Evolutionary conservation across 2,888 invertebrate genomes (phyloP), one percentile per base, ranked within the genome.

Genomic region (Pinctada fucata): DNA sequence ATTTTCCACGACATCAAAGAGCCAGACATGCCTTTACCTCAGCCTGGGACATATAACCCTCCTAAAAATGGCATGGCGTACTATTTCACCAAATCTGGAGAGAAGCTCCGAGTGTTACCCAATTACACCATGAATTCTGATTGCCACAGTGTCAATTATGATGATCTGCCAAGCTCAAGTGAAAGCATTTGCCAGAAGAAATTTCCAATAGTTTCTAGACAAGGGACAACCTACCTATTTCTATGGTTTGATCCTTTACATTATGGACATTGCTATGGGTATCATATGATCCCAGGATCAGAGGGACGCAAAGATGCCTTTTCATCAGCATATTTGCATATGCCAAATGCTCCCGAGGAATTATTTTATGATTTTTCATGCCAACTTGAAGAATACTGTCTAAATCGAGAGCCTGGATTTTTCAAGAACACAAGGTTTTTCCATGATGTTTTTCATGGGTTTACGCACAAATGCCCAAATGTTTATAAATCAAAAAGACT

Each of bases 351-450:
- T 3, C 73, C 73, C 48, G 50, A 65, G 6, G 73, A 74, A 45
- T 13, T 74, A 66, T 74, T 74, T 65, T 74, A 74, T 74, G 74
- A 74, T 31, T 74, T 74, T 72, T 58, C 72, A 72, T 72, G 72
- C 47, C 72, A 72, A 64, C n/a, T 72, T 3, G 72, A 72, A 48
- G 74, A 74, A 49, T 74, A 74, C 50, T 74, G 74, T 74, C 8
- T 74, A 16, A 74, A 74, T 45, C 65, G 74, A 64, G 74, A 74
- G 31, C 74, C 74, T 8, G 74, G 74, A 10, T 74, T 74, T 16
- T 74, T 65, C 65, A 64, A 66, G 51, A 66, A 65, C n/a, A 74
- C 74, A 4, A 10, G 74, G 13, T 74, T 74, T 74, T 72, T 52
- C 31, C 72, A 72, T 64, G 72, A 72, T 47, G 52, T 72, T n/a